A percentile compares a stretch with the other conserved stretches of the same genome.
phyloP scores from a whole-genome alignment of 2,113 vertebrate species.

The Phasianus colchicus region DNA sequence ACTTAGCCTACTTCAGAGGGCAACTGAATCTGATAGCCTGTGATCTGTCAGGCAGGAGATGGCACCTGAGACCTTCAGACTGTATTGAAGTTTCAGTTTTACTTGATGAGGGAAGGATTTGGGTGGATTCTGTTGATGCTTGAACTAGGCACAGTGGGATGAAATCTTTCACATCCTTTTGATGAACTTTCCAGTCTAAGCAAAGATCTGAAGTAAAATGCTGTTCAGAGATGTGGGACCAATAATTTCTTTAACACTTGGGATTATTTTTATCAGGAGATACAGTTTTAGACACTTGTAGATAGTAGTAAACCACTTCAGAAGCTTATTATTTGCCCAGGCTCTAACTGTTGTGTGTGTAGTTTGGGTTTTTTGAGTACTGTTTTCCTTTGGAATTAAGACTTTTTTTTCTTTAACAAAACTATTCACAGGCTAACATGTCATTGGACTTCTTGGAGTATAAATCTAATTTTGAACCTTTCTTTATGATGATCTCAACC shows the following conservation, averaged over 20 bases:
- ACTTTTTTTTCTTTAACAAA: not conserved
- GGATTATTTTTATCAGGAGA: not conserved
- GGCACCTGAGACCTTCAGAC: not conserved
- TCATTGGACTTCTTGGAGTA: conserved; percentile 94
- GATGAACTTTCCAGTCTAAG: not conserved
- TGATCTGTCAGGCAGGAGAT: not conserved
- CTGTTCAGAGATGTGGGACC: not conserved
- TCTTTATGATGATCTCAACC: conserved; percentile 99
- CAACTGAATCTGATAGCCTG: not conserved
- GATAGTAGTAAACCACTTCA: not conserved
- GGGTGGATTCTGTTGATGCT: not conserved
- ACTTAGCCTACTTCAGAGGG: not conserved
- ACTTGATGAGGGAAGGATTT: not conserved
- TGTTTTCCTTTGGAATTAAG: not conserved
- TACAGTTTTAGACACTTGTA: not conserved
- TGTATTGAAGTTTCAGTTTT: not conserved
- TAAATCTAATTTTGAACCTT: conserved; percentile 90
- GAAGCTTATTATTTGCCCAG: not conserved
- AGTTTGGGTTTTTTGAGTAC: not conserved
- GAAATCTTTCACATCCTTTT: not conserved
- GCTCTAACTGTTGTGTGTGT: not conserved
- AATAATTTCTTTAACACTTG: not conserved
- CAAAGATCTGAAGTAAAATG: not conserved
- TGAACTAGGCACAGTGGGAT: not conserved
- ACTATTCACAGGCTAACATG: conserved; percentile 87